Evolutionary conservation across 1,140 invertebrate species (phyloP).

Genomic region (Drosophila orosa): DNA sequence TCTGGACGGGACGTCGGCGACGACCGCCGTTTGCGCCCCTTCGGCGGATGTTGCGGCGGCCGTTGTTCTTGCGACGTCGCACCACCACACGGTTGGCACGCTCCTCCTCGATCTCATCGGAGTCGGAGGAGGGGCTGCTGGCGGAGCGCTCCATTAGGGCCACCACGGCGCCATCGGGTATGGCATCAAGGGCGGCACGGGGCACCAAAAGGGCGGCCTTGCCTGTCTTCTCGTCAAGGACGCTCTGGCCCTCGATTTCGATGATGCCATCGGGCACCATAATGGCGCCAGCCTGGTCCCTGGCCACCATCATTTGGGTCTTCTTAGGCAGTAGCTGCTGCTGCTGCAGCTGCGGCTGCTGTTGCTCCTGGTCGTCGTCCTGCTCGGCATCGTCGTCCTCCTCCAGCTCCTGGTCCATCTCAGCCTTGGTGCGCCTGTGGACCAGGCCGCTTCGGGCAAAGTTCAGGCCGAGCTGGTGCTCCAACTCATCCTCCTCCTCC

Average conservation of each 20-base stretch:
- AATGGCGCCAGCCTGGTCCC: slow-evolving; percentile 77
- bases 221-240: slow-evolving; percentile 78
- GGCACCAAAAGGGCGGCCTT: slow-evolving; percentile 75
- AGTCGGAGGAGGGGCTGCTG: neutral
- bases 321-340: slow-evolving; percentile 54
- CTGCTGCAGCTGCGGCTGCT: slow-evolving; percentile 8
- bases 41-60: slow-evolving; percentile 58
- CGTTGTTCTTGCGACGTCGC: slow-evolving; percentile 66
- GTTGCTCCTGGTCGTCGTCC: slow-evolving; percentile 39
- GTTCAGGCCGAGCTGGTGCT: slow-evolving; percentile 39
- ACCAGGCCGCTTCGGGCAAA: slow-evolving; percentile 49
- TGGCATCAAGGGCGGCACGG: slow-evolving; percentile 73
- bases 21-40: slow-evolving; percentile 35
- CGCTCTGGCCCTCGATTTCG: slow-evolving; percentile 80
- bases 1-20: slow-evolving; percentile 39
- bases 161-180: slow-evolving; percentile 79
- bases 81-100: slow-evolving; percentile 79
- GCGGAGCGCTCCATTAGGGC: slow-evolving; percentile 72
- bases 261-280: slow-evolving; percentile 81
- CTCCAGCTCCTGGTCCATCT: slow-evolving; percentile 24
- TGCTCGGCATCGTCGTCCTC: slow-evolving; percentile 41
- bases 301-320: slow-evolving; percentile 74
- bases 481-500: slow-evolving; percentile 46
- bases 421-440: neutral
- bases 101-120: slow-evolving; percentile 55